Evolutionary conservation across 2,797 vertebrate species (phyloP), one percentile per base, ranked within the genome.

Genomic region (Tamandua tetradactyla): DNA sequence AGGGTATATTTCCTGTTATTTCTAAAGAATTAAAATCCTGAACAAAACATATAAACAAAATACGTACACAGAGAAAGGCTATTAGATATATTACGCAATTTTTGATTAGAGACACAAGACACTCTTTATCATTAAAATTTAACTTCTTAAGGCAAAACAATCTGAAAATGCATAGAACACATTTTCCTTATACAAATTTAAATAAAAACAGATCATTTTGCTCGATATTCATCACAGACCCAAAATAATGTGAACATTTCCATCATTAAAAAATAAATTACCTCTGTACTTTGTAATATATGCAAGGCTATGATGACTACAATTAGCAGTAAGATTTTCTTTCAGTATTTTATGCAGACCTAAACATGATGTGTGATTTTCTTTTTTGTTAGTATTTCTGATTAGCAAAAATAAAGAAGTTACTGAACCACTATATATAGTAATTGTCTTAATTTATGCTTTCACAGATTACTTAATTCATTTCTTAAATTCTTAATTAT

Each of bases 371-470:
- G 80, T 40, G 15, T 57, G 10, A 0, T 55, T 49, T 75, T 3
- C 1, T 49, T 84, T 47, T 23, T 22, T 55, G 7, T 30, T 32
- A 83, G 42, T 75, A 64, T 49, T 83, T 92, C 89, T 80, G 23
- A 90, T 87, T 95, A 84, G 40, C 27, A 81, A 18, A 1, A 52
- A 87, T 10, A 90, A 61, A 32, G 7, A 82, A 68, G 44, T 88
- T 81, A 68, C 61, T 88, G 92, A 96, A 76, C 52, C 66, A 55
- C 22, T 75, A 2, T 72, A 30, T 66, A 71, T 10, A 62, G 32
- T 69, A 87, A 91, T 87, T 95, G 11, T 87, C 47, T 92, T 92
- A 76, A 93, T 91, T 90, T 90, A 84, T 85, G 30, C 59, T 40
- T 94, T 94, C 52, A 92, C 13, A 87, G 72, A 71, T 75, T 90